Base-by-base conservation (phyloP, 2,797 vertebrate genomes). In the Gila robusta region DNA sequence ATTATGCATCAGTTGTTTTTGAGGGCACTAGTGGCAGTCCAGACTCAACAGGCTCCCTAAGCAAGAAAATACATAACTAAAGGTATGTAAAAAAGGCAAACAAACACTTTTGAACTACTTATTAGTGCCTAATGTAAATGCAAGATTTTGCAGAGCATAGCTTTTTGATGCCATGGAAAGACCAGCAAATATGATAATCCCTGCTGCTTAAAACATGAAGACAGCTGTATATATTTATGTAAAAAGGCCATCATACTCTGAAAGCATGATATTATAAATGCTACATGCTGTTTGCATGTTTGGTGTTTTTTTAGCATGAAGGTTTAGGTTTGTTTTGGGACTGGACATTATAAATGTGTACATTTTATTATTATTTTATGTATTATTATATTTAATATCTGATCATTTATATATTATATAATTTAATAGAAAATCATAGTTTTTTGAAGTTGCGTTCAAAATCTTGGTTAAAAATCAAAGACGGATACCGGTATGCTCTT, bases 11-110 rank as follows among this genome's bases (percentile, higher is more conserved):
- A 54, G 28, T 69, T 81, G 14, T 54, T 81, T 81, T 81, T 81
- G 64, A 81, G 64, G 44, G 79, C 44, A n/a, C 21, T 21, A n/a
- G 44, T 81, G 59, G 59, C 39, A 79, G 77, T n/a, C 77, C 37
- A 35, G 28, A 19, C 49, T 74, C 37, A 16, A 9, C 5, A 39
- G 72, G 14, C 16, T 2, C 70, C 70, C 21, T 12, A 72, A 41
- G 39, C 71, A 73, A 73, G 39, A 74, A 64, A 41, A 80, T 19
- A 67, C 5, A 64, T 35, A 19, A 67, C 66, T n/a, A 14, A 78
- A 17, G 21, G 2, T 9, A n/a, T 78, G 6, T 59, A 3, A 14
- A 23, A 26, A 3, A 28, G 32, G 47, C 14, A 16, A 14, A 47
- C 47, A 11, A 12, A 35, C 17, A 7, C 2, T 23, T 35, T 41